Evolutionary conservation across 1,140 invertebrate species (phyloP), one percentile per base, ranked within the genome.

Genomic region (Leptinotarsa undecemlineata): DNA sequence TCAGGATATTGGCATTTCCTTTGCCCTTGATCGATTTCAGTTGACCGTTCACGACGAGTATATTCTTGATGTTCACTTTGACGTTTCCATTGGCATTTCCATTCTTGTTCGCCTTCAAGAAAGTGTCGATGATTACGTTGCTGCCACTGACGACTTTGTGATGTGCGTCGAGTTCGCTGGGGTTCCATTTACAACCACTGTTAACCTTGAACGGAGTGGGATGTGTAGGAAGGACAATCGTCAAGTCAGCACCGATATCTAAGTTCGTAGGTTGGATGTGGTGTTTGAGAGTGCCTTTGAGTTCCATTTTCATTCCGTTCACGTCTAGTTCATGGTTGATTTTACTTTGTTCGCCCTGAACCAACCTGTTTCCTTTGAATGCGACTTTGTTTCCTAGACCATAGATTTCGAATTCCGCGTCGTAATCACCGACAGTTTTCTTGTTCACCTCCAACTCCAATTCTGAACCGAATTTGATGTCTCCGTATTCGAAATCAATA

Each of bases 231-330:
- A 87, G 60, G 61, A 87, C 86, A 3, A 88, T 19, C 4, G 87
- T 84, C 8, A 87, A 84, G 69, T 88, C 86, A 17, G 90, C 78
- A 61, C 88, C 87, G 68, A 90, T 74, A 67, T 91, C 87, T 1
- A 89, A 77, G 68, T 90, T 88, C 6, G 88, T 86, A 0, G 86
- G 83, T 70, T 87, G 86, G 2, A 87, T 76, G 42, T 88, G 87
- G 77, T 90, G 87, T 0, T 84, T 82, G 0, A 91, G 83, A 0
- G 86, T 85, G n/a, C 89, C 88, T 11, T 89, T 89, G 1, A 91
- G 83, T 77, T 90, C 87, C 74, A 91, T 89, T 81, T 89, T 91
- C 33, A 88, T 89, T 15, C 90, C 87, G n/a, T 88, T 88, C 2
- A 92, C 71, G 47, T 88, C 87, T 1, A 93, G 64, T 14, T 87